phyloP scores from a whole-genome alignment of 2,797 vertebrate genomes.

The Coracias cyanogaster region DNA sequence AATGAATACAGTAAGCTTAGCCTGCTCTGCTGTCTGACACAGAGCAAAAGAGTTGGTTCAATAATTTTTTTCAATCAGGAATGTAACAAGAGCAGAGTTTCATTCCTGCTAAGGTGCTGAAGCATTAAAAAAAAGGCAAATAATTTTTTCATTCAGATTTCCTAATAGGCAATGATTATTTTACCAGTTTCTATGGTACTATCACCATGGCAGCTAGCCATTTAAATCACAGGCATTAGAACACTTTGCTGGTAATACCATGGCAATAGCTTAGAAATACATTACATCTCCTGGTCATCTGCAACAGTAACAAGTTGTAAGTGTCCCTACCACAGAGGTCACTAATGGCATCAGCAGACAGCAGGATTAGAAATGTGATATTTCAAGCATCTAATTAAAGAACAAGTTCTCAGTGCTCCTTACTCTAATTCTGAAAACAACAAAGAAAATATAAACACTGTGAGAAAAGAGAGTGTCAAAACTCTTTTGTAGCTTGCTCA shows the following conservation, averaged over 20 bases:
- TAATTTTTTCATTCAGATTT: constrained; percentile 19
- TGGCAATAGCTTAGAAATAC: background rate
- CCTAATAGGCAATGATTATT: constrained; percentile 50
- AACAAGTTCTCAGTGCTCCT: constrained; percentile 2
- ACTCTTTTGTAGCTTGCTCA: background rate
- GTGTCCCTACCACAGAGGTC: background rate
- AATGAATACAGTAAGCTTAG: background rate
- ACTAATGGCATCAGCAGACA: background rate
- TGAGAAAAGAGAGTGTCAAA: background rate
- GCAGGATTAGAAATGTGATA: background rate
- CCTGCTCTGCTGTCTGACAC: background rate
- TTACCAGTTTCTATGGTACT: constrained; percentile 60
- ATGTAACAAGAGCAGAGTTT: background rate
- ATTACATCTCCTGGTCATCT: background rate
- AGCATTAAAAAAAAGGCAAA: background rate
- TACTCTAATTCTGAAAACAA: constrained; percentile 16
- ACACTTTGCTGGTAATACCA: constrained; percentile 17
- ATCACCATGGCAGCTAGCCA: constrained; percentile 61
- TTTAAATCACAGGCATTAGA: constrained; percentile 46
- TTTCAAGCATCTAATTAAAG: constrained; percentile 16
- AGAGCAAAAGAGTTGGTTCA: background rate
- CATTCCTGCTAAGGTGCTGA: background rate
- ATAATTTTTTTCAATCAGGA: background rate
- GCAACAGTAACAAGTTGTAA: background rate
- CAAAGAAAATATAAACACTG: background rate